Base-by-base conservation (phyloP, 2,797 vertebrate genomes). In the Prionace glauca region DNA sequence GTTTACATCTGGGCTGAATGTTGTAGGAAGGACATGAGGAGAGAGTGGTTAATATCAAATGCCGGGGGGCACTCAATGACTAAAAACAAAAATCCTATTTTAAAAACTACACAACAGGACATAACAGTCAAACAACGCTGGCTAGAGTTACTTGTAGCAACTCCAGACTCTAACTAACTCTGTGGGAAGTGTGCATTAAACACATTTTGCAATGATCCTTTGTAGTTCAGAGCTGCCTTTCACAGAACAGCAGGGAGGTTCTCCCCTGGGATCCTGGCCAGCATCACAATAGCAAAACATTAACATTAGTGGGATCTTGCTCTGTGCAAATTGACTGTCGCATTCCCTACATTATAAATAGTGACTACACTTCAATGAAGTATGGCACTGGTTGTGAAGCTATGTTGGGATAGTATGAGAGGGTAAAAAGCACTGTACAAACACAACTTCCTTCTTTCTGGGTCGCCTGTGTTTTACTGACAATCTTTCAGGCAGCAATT, bases 1-100 rank as follows among this genome's bases (percentile, higher is more conserved):
- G 45, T 45, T 41, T 84, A 24, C 18, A 84, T 18, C 36, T 45
- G 20, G 20, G 20, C 36, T 84, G 36, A 45, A 45, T 84, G 41
- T 22, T 18, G 36, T 7, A 84, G 36, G 41, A 45, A 84, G 20
- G 18, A 45, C 36, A 24, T 22, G 79, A 5, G 41, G 36, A 84
- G 20, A 84, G 16, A 8, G 20, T 45, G 41, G 20, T 84, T 20
- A 84, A 9, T 45, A 24, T 22, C 45, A 41, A 81, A 81, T 81
- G 29, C 0, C 11, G 2, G 74, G 41, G 29, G 11, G 26, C 29
- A n/a, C 29, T 20, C 29, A 91, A 65, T 36, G 60, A 67, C 5
- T 62, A 65, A 67, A 91, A 91, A 65, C 88, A 91, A 91, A 91
- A 56, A 65, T 18, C 62, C n/a, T 67, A 91, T 32, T 91, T 29